Base-by-base conservation (phyloP, 2,113 vertebrate species). In the Scolopax mira region DNA sequence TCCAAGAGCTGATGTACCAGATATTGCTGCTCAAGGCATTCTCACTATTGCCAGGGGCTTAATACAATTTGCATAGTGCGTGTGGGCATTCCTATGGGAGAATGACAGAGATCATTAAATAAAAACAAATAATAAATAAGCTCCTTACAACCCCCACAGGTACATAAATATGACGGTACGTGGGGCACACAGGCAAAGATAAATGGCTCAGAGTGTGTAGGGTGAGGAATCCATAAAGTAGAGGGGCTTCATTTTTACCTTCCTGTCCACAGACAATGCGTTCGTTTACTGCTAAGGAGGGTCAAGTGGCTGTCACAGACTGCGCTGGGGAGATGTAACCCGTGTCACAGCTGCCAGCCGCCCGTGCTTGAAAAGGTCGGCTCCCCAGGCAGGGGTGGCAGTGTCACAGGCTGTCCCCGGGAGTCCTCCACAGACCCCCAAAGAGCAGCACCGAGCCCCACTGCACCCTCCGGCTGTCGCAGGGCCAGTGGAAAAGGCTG, bases 91-190 rank as follows among this genome's bases (percentile, higher is more conserved):
- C 96, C 96, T 91, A 44, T 87, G 97, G 97, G 96, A 97, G 94
- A 92, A 75, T 75, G 94, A 70, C 70, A 89, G 95, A 97, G 96
- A 98, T 97, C 98, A 97, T 98, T 98, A 96, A 95, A 78, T 87
- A 96, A 93, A 97, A 98, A 97, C 97, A 96, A 95, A 93, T 91
- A 93, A 95, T 94, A 94, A 96, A 96, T 93, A 94, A 95, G 88
- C 77, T 94, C 31, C 92, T 96, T 94, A 92, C 96, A n/a, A 86
- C 80, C 80, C 94, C 88, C 93, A 65, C 89, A 89, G 92, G 92
- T 93, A 57, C 19, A 86, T 79, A 81, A 93, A 94, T 93, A 4
- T 61, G 85, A 58, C 79, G 49, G 44, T 10, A 46, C 0, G 2
- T 58, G 84, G 87, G 83, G 81, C 86, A 23, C 4, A 4, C 37